Base-by-base conservation (phyloP, 2,888 invertebrate species). In the Gisinianus flammeolus region DNA sequence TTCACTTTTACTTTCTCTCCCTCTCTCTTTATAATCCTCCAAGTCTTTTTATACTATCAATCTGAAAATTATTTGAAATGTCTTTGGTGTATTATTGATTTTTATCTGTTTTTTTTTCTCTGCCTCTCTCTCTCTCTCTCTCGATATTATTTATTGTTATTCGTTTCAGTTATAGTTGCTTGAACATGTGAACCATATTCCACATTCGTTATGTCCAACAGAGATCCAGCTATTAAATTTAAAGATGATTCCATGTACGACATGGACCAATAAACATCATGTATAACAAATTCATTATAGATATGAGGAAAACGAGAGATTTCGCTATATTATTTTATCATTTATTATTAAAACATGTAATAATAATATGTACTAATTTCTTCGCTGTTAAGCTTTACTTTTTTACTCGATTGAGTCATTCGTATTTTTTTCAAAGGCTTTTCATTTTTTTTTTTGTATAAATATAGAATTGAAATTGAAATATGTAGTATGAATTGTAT, bases 111-210 rank as follows among this genome's bases (percentile, higher is more conserved):
- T 58, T 58, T n/a, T 44, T 44, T 12, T 44, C 44, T 44, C 44
- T 12, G 58, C n/a, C 35, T 68, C 22, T 68, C 24, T 12, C 22
- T 68, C 22, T 35, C 35, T 12, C 16, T 26, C 62, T 62, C 28
- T 12, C 24, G 28, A 26, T 62, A 26, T 62, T 62, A 62, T 62
- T 62, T 62, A 62, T 62, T 24, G 62, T 62, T 62, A 62, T 62
- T 62, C 26, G 26, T 62, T 62, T 22, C 26, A 26, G 62, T 62
- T 26, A 24, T 62, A 62, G 62, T 26, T 62, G 26, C 26, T 44
- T 44, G 44, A 44, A 44, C 44, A 44, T 44, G 12, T 44, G 44
- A 44, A 44, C 44, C 44, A 44, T 16, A 44, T 19, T 44, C 44
- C 44, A 44, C 44, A 44, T 44, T 44, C 19, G 19, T 44, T 44